Evolutionary conservation across 2,888 invertebrate genomes (phyloP).

Genomic region (Drosophila pseudotalamancana): DNA sequence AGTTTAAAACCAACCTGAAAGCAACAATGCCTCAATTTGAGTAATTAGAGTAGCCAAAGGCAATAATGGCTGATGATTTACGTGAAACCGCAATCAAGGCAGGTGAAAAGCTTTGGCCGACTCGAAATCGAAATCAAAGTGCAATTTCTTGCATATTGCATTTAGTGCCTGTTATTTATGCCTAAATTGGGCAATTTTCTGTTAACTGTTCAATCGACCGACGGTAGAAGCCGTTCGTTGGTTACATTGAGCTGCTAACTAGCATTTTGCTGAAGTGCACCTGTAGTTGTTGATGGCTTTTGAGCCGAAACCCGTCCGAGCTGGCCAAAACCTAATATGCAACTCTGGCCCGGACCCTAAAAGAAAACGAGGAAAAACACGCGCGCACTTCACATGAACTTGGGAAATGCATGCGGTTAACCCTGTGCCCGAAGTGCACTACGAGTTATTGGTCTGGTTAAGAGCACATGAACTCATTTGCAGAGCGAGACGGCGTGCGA

Average conservation of each 20-base stretch:
- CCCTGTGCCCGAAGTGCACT: neutral
- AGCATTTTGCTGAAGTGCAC: neutral
- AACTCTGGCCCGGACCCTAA: conserved; percentile 6
- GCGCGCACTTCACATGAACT: conserved; percentile 16
- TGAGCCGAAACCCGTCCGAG: neutral
- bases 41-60: too few species aligned
- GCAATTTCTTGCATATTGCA: neutral
- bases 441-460: conserved; percentile 1
- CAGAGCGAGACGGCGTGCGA: neutral
- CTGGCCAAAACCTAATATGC: conserved; percentile 1
- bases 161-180: neutral
- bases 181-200: conserved; percentile 11
- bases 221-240: neutral
- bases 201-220: conserved; percentile 15
- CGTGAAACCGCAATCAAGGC: neutral
- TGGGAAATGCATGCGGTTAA: conserved; percentile 12
- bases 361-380: conserved; percentile 31
- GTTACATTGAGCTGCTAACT: neutral
- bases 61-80: neutral
- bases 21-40: too few species aligned
- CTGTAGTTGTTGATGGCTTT: conserved; percentile 3
- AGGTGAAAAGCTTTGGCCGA: neutral
- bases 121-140: neutral
- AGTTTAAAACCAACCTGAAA: too few species aligned
- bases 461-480: conserved; percentile 33